Percentiles rank a stretch among this genome's conserved stretches.
phyloP scores from a whole-genome alignment of 1,140 invertebrate genomes.

The Chymomyza costata region DNA sequence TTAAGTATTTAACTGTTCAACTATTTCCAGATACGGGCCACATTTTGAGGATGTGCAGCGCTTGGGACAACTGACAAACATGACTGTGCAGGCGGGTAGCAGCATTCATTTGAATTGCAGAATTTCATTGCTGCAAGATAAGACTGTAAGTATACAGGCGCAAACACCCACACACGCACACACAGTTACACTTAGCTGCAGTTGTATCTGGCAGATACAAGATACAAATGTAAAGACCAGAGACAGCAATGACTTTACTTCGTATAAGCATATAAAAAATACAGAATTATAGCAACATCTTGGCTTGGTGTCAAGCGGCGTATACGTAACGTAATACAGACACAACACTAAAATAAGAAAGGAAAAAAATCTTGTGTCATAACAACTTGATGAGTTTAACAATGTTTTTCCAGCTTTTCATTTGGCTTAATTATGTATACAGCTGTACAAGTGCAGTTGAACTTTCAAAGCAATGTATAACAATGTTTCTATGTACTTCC shows the following conservation, averaged over 20 bases:
- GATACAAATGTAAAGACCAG: too few species aligned
- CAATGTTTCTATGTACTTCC: neutral
- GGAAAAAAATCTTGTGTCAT: neutral
- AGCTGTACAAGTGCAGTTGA: slow-evolving; percentile 1
- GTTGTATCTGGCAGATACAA: too few species aligned
- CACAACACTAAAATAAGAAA: neutral
- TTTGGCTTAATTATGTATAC: slow-evolving; percentile 5
- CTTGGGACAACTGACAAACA: slow-evolving; percentile 81
- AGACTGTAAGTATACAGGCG: slow-evolving; percentile 82
- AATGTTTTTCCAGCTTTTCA: too few species aligned
- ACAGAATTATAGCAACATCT: too few species aligned
- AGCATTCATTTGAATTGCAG: slow-evolving; percentile 88
- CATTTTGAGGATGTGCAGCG: slow-evolving; percentile 80
- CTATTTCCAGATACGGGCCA: slow-evolving; percentile 80
- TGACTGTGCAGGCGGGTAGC: slow-evolving; percentile 87
- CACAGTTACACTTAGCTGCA: neutral
- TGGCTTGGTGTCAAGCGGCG: too few species aligned
- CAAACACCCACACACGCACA: neutral
- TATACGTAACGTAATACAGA: too few species aligned
- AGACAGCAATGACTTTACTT: too few species aligned
- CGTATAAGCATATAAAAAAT: too few species aligned
- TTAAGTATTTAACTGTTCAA: too few species aligned
- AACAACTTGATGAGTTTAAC: neutral
- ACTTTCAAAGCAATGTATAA: slow-evolving; percentile 1
- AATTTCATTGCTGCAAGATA: slow-evolving; percentile 88